Evolutionary conservation across 2,113 vertebrate genomes (phyloP).

Genomic region (Furnarius figulus): DNA sequence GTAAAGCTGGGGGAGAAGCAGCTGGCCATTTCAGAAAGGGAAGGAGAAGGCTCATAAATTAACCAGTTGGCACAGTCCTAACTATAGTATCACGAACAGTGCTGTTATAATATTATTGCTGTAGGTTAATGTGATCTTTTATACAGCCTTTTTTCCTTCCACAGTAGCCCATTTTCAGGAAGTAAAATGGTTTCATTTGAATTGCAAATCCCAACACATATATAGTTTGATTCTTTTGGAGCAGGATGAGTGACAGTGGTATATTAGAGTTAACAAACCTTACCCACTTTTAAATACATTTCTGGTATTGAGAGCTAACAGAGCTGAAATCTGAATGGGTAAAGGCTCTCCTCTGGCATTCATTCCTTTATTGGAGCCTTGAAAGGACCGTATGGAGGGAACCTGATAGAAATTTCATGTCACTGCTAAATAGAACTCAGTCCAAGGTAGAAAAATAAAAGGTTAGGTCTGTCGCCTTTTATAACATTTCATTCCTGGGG

Average conservation of each 20-base stretch:
- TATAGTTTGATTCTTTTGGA: slow-evolving; percentile 71
- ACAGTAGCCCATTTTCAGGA: slow-evolving; percentile 63
- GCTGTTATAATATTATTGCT: slow-evolving; percentile 62
- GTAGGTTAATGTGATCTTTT: slow-evolving; percentile 66
- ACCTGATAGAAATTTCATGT: slow-evolving; percentile 73
- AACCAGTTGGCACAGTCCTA: slow-evolving; percentile 15
- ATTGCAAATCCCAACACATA: slow-evolving; percentile 78
- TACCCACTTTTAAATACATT: slow-evolving; percentile 75
- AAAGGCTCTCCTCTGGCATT: slow-evolving; percentile 70
- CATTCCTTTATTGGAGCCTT: slow-evolving; percentile 73
- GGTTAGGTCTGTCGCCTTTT: slow-evolving; percentile 49
- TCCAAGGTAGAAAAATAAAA: slow-evolving; percentile 75
- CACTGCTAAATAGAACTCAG: slow-evolving; percentile 63
- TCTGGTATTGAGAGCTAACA: slow-evolving; percentile 78
- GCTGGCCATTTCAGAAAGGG: slow-evolving; percentile 1
- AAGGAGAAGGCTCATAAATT: slow-evolving; percentile 36
- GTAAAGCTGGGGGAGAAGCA: background rate
- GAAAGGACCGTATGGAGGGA: slow-evolving; percentile 70
- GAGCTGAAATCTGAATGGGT: slow-evolving; percentile 80
- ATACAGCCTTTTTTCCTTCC: slow-evolving; percentile 7
- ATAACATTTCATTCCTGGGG: slow-evolving; percentile 44
- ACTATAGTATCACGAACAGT: slow-evolving; percentile 50
- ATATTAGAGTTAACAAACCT: slow-evolving; percentile 77
- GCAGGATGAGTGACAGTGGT: slow-evolving; percentile 73
- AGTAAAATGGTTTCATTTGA: slow-evolving; percentile 73